These are phyloP conservation scores for Flabesymbios commensalis DNA, from an alignment of 2,888 invertebrate species.

Conservation along the genomic window DNA sequence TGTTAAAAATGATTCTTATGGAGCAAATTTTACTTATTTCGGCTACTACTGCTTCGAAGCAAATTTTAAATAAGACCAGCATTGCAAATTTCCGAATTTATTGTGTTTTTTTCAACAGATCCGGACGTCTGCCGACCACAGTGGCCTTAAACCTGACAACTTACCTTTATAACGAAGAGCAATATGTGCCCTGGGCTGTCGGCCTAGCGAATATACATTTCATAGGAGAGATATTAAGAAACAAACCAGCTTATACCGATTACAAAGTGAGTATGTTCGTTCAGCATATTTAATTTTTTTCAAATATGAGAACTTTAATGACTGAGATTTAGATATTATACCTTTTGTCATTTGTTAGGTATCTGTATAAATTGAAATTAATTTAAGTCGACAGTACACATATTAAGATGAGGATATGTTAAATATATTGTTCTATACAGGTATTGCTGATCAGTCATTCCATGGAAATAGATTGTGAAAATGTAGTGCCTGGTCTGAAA, in stretches of 20 bases:
- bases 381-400: too few relatives aligned
- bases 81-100: background rate
- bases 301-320: too few relatives aligned
- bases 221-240: constrained; percentile 72
- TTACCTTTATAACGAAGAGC: constrained; percentile 75
- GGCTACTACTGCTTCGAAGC: background rate
- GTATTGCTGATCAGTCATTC: too few relatives aligned
- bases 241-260: constrained; percentile 66
- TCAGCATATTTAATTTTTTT: too few relatives aligned
- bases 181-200: constrained; percentile 84
- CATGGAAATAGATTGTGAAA: too few relatives aligned
- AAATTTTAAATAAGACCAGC: background rate
- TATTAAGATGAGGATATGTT: too few relatives aligned
- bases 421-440: too few relatives aligned
- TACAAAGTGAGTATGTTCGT: constrained; percentile 35
- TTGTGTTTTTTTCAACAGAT: constrained; percentile 60
- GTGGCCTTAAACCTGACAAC: constrained; percentile 76
- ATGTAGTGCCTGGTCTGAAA: too few relatives aligned
- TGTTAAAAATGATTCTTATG: too few relatives aligned
- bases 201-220: constrained; percentile 76
- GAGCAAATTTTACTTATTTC: background rate
- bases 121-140: constrained; percentile 64
- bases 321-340: too few relatives aligned
- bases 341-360: too few relatives aligned
- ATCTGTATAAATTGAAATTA: too few relatives aligned